Conservation (phyloP, 2,888 invertebrate genomes). For the Tachina fera region DNA sequence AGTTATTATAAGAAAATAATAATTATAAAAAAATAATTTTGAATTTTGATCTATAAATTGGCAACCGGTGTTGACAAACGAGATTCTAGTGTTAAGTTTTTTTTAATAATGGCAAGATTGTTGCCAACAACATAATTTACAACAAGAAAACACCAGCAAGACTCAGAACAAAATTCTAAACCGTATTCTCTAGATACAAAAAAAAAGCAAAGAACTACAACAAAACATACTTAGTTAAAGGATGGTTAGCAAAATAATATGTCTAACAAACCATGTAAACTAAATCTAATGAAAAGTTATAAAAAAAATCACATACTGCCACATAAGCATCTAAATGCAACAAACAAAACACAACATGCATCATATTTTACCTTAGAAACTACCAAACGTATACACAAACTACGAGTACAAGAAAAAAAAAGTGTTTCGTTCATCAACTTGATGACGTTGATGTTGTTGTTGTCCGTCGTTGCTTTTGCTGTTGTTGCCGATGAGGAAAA, state of each 20-base stretch:
- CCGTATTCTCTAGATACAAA: constrained; percentile 27
- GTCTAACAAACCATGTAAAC: constrained; percentile 35
- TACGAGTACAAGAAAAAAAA: background rate
- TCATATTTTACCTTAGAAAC: constrained; percentile 61
- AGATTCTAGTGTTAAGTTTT: constrained; percentile 3
- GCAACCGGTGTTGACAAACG: constrained; percentile 1
- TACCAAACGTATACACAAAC: constrained; percentile 11
- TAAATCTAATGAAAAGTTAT: constrained; percentile 28
- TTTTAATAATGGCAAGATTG: constrained; percentile 27
- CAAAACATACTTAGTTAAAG: constrained; percentile 21
- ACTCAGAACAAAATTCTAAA: background rate
- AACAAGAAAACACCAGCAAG: constrained; percentile 22
- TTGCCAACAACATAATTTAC: constrained; percentile 33
- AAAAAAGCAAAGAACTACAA: background rate
- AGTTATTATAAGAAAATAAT: too few relatives aligned
- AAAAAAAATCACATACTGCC: constrained; percentile 6
- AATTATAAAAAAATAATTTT: background rate
- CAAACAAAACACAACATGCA: constrained; percentile 29
- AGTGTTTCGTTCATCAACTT: background rate
- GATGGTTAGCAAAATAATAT: constrained; percentile 45
- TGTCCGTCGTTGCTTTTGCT: constrained; percentile 40
- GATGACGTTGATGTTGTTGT: constrained; percentile 71
- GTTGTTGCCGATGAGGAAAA: constrained; percentile 70
- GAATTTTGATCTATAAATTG: too few relatives aligned
- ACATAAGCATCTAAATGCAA: constrained; percentile 14